Base-by-base conservation (phyloP, 2,113 vertebrate species). In the Podarcis muralis region DNA sequence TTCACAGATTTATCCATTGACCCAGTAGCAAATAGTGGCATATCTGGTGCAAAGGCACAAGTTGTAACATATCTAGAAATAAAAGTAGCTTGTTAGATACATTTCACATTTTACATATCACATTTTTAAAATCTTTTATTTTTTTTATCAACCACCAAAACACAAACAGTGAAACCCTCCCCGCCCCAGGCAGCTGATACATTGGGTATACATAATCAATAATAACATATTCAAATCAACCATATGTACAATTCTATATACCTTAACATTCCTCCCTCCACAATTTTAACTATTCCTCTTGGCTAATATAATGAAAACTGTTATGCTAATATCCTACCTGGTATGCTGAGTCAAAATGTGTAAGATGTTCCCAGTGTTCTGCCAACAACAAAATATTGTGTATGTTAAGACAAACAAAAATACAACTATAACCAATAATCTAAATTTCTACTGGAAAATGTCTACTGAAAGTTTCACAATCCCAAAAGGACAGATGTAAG, bases 1-100 rank as follows among this genome's bases (percentile, higher is more conserved):
- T 97, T 97, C 84, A 98, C 98, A 1, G 96, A 98, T 96, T 98
- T 98, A 95, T 98, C 98, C 98, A 98, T 98, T 66, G 98, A 99
- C 85, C 98, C 99, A 9, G 97, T 99, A 82, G 98, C 98, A 77
- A 99, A 97, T 93, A 98, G 95, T 35, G 96, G 96, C 86, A 92
- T 88, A 88, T 4, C 86, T 32, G 97, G 97, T 91, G 98, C 98
- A 93, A 98, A 98, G 85, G 97, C 97, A 90, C 98, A 99, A 1
- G 98, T 95, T 20, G 98, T 98, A 92, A 98, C 98, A 20, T 98
- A 99, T 84, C 98, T 99, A 93, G 72, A 94, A 93, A 95, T n/a
- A 90, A 91, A 94, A 89, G 57, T 3, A 94, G 69, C 2, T 59
- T 18, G 74, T 18, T 13, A 59, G 30, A 68, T 92, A 84, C 79